phyloP scores from a whole-genome alignment of 2,113 vertebrate genomes.

The Opisthocomus hoazin region DNA sequence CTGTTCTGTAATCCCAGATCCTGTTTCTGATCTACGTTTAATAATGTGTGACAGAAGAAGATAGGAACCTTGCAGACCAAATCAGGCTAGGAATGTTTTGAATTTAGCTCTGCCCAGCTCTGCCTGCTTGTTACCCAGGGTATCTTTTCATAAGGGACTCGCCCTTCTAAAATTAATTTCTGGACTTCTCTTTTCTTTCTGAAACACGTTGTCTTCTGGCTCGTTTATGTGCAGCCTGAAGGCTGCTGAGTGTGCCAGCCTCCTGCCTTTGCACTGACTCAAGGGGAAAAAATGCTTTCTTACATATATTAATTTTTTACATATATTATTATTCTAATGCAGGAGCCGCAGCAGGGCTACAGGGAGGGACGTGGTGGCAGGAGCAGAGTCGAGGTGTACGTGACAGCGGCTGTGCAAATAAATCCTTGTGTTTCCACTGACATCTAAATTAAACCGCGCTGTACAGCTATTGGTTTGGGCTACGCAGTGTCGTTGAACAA shows the following conservation, averaged over 20 bases:
- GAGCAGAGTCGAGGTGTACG: not conserved
- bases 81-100: slow-evolving; percentile 21
- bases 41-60: slow-evolving; percentile 62
- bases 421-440: not conserved
- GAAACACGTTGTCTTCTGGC: not conserved
- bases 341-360: not conserved
- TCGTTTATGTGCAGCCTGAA: not conserved
- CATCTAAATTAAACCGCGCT: not conserved
- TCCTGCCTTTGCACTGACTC: not conserved
- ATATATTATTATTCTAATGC: not conserved
- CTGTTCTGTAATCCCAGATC: slow-evolving; percentile 56
- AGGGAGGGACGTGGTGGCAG: not conserved
- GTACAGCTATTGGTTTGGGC: not conserved
- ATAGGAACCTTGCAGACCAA: slow-evolving; percentile 44
- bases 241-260: not conserved
- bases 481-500: fast-evolving
- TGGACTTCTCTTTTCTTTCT: not conserved
- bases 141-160: not conserved
- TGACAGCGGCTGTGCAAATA: not conserved
- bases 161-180: not conserved
- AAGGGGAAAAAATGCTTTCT: not conserved
- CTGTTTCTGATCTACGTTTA: slow-evolving; percentile 63
- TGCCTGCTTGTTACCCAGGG: not conserved
- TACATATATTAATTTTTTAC: not conserved
- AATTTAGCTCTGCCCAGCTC: slow-evolving; percentile 18